Evolutionary conservation across 1,140 invertebrate genomes (phyloP).

Genomic region (Goniozus legneri): DNA sequence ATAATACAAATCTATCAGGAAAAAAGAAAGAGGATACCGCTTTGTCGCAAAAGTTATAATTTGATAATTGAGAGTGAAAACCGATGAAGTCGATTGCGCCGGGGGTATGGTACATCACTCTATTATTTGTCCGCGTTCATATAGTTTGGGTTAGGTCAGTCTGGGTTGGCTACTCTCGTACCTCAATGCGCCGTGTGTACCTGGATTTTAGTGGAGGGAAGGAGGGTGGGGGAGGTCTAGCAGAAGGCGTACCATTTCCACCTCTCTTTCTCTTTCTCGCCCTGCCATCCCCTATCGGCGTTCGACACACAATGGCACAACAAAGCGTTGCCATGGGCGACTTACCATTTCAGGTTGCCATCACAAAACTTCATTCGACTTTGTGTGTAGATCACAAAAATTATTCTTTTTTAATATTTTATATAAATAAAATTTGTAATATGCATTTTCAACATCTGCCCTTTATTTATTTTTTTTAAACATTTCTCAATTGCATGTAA

Average conservation of each 20-base stretch:
- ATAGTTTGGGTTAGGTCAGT: slow-evolving; percentile 31
- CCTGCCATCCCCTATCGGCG: slow-evolving; percentile 3
- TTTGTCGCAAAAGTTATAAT: too few relatives aligned
- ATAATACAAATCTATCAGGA: too few relatives aligned
- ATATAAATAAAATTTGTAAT: too few relatives aligned
- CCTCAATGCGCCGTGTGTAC: not conserved
- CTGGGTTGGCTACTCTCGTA: slow-evolving; percentile 14
- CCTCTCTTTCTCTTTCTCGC: slow-evolving; percentile 1
- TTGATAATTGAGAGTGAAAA: too few relatives aligned
- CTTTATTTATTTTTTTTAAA: too few relatives aligned
- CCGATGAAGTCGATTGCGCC: not conserved
- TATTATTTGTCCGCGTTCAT: too few relatives aligned
- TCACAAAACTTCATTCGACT: slow-evolving; percentile 44
- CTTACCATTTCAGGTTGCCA: slow-evolving; percentile 38
- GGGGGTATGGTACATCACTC: not conserved
- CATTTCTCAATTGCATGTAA: too few relatives aligned
- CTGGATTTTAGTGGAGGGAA: not conserved
- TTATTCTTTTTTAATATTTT: too few relatives aligned
- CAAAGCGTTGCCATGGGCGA: slow-evolving; percentile 45
- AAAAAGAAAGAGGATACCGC: too few relatives aligned
- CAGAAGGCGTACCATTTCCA: not conserved
- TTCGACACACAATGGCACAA: slow-evolving; percentile 34
- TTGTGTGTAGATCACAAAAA: too few relatives aligned
- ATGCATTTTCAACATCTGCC: too few relatives aligned
- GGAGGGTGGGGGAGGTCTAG: not conserved